A percentile compares a stretch with the other conserved stretches of the same genome.
Evolutionary conservation across 23 tunicate genomes (phyloP).

Genomic region (Ciona savignyi): DNA sequence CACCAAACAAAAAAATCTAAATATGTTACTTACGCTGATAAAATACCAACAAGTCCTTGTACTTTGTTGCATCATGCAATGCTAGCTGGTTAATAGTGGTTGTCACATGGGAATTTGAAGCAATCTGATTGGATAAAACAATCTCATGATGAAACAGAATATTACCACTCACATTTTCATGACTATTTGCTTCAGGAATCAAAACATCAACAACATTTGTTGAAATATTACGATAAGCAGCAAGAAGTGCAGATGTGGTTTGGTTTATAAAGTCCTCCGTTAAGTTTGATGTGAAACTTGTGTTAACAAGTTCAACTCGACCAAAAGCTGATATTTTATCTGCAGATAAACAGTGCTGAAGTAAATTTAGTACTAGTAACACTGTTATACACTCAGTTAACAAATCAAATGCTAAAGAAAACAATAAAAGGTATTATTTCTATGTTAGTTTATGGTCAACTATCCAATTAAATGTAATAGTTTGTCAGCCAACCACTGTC

Average conservation of each 20-base stretch:
- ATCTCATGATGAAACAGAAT: not conserved
- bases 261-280: not conserved
- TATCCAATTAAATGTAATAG: too few species aligned
- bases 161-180: not conserved
- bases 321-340: not conserved
- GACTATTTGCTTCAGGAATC: not conserved
- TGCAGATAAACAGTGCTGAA: not conserved
- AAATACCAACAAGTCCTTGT: not conserved
- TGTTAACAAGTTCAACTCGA: not conserved
- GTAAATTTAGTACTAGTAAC: not conserved
- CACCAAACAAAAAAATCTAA: too few species aligned
- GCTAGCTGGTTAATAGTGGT: not conserved
- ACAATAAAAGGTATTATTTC: too few species aligned
- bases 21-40: not conserved
- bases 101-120: not conserved
- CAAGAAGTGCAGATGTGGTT: not conserved
- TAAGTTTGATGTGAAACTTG: not conserved
- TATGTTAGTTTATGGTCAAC: too few species aligned
- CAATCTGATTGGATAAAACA: not conserved
- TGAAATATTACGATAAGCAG: not conserved
- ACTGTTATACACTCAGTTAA: too few species aligned
- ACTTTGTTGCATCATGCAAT: not conserved
- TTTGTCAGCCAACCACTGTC: too few species aligned
- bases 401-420: too few species aligned
- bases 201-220: not conserved